A percentile compares a stretch with the other conserved stretches of the same genome.
phyloP scores from a whole-genome alignment of 2,888 invertebrate species.

The Hemicrepidius hirtus region DNA sequence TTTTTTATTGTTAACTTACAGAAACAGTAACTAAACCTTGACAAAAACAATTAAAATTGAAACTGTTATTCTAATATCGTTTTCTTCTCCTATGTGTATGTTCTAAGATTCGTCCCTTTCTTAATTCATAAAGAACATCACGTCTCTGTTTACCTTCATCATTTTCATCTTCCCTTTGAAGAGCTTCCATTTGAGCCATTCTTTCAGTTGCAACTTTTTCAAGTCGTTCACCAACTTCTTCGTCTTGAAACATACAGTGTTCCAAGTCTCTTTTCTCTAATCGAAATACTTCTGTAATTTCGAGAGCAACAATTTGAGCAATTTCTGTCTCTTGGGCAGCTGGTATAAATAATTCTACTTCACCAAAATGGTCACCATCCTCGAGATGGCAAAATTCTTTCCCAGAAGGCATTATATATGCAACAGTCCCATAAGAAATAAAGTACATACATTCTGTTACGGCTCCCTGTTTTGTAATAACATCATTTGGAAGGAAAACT shows the following conservation, averaged over 20 bases:
- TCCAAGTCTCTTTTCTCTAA: slow-evolving; percentile 60
- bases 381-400: slow-evolving; percentile 74
- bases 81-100: slow-evolving; percentile 41
- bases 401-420: slow-evolving; percentile 69
- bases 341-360: slow-evolving; percentile 62
- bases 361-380: slow-evolving; percentile 74
- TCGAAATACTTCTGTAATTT: slow-evolving; percentile 66
- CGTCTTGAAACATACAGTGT: slow-evolving; percentile 63
- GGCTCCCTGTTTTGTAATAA: slow-evolving; percentile 70
- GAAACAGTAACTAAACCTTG: not conserved
- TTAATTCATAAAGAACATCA: slow-evolving; percentile 53
- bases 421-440: slow-evolving; percentile 73
- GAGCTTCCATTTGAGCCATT: slow-evolving; percentile 43
- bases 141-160: slow-evolving; percentile 17
- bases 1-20: no score
- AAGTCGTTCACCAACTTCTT: slow-evolving; percentile 67
- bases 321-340: slow-evolving; percentile 49
- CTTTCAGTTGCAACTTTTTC: slow-evolving; percentile 67
- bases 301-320: slow-evolving; percentile 61
- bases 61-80: not conserved
- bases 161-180: not conserved
- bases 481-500: slow-evolving; percentile 73
- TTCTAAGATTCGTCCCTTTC: slow-evolving; percentile 56
- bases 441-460: slow-evolving; percentile 73
- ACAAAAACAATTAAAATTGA: not conserved